Evolutionary conservation across 1,140 invertebrate species (phyloP).

Genomic region (Pantala flavescens): DNA sequence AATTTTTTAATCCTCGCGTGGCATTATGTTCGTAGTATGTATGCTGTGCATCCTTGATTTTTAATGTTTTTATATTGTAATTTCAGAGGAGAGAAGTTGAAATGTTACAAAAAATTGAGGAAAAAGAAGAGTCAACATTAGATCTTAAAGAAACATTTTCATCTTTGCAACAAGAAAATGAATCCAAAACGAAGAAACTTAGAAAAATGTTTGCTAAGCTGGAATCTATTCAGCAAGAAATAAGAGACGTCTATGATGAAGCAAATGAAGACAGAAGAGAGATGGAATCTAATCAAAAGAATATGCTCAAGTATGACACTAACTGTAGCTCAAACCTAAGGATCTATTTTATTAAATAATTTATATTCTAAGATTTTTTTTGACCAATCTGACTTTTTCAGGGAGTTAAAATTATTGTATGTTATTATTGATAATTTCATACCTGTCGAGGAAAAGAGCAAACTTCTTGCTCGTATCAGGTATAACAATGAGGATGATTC

Average conservation of each 20-base stretch:
- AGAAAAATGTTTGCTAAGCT: slow-evolving; percentile 59
- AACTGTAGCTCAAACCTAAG: slow-evolving; percentile 14
- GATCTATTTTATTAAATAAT: slow-evolving; percentile 12
- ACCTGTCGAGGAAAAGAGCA: slow-evolving; percentile 76
- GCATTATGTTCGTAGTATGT: background rate
- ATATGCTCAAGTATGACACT: slow-evolving; percentile 50
- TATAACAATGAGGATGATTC: slow-evolving; percentile 84
- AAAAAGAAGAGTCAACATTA: slow-evolving; percentile 77
- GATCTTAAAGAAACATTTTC: slow-evolving; percentile 77
- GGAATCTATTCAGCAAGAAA: slow-evolving; percentile 53
- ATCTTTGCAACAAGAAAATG: slow-evolving; percentile 82
- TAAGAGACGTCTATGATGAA: slow-evolving; percentile 72
- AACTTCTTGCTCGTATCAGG: slow-evolving; percentile 61
- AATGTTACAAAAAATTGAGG: slow-evolving; percentile 75
- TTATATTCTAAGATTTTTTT: slow-evolving; percentile 22
- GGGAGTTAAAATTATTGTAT: slow-evolving; percentile 66
- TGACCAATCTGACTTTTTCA: slow-evolving; percentile 23
- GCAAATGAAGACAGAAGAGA: slow-evolving; percentile 69
- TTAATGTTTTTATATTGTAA: background rate
- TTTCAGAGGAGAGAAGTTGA: slow-evolving; percentile 54
- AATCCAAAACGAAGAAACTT: slow-evolving; percentile 80
- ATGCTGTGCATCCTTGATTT: background rate
- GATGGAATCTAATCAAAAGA: slow-evolving; percentile 66
- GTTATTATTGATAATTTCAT: slow-evolving; percentile 96
- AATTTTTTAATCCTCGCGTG: slow-evolving; percentile 24